Evolutionary conservation across 2,797 vertebrate genomes (phyloP).

Genomic region (Lutjanus campechanus): DNA sequence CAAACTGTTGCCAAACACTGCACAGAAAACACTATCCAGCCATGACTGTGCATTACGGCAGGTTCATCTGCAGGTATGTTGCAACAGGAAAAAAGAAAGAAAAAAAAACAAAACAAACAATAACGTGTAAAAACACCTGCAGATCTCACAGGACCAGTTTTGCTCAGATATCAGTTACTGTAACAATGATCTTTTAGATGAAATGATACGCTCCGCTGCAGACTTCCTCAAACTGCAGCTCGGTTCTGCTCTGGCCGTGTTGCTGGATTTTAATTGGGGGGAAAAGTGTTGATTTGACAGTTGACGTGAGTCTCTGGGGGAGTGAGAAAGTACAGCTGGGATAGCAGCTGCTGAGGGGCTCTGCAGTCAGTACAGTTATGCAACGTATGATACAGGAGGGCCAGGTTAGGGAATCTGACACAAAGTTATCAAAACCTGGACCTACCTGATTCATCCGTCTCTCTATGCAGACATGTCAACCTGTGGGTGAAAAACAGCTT

Average conservation of each 20-base stretch:
- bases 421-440: conserved; percentile 27
- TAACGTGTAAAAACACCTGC: not conserved
- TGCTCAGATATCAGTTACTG: not conserved
- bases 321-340: conserved; percentile 35
- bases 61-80: not conserved
- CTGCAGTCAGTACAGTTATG: conserved; percentile 44
- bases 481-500: not conserved
- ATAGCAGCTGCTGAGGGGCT: conserved; percentile 36
- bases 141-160: conserved; percentile 17
- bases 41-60: not conserved
- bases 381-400: not conserved
- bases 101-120: not conserved
- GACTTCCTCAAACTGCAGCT: not conserved
- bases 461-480: not conserved
- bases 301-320: not conserved
- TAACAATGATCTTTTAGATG: not conserved
- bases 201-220: not conserved
- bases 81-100: not conserved
- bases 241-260: not conserved
- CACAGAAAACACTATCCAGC: not conserved
- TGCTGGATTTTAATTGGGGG: not conserved
- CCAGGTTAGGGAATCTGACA: conserved; percentile 38
- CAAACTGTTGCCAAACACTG: conserved; percentile 1
- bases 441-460: not conserved
- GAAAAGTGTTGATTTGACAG: conserved; percentile 3